Base-by-base conservation (phyloP, 2,888 invertebrate genomes). In the Nomada fucata region DNA sequence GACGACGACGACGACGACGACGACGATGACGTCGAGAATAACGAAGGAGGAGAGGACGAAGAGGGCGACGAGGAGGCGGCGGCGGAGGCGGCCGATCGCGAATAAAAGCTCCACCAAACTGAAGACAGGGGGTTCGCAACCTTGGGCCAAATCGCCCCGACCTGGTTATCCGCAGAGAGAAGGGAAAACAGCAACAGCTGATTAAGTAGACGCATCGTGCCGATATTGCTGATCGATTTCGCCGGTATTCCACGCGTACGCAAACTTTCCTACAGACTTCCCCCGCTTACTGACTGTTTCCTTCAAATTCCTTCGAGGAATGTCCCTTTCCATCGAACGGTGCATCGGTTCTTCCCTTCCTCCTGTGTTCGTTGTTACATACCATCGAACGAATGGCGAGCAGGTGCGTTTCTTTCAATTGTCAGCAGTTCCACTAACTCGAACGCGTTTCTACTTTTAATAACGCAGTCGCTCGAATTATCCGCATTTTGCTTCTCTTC, bases 91-190 rank as follows among this genome's bases (percentile, higher is more conserved):
- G 18, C 0, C 0, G 78, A 57, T 36, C 72, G 82, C n/a, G 83
- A 81, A 70, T 92, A 92, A 26, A 92, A 88, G 11, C 88, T 89
- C 42, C 91, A 89, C 89, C 92, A 91, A 10, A 92, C 90, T 75
- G 69, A 59, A 4, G 69, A 61, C 53, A 76, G 29, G 18, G 82
- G 82, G 23, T 82, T 82, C 4, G 60, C 55, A 42, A 59, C 36
- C 44, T 65, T 81, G 47, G 81, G 52, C 63, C 64, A 81, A 20
- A 64, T 69, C 36, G 47, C 69, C 3, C 74, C 70, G 50, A 60
- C 57, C 23, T 13, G 70, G 23, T 70, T 70, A 9, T 50, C 61
- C 59, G 47, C 2, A 29, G 69, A 59, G 0, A 75, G 53, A 11
- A 81, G 26, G 50, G 64, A 64, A 15, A 81, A 52, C 9, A 81